Base-by-base conservation (phyloP, 2,113 vertebrate genomes). In the Megaleporinus macrocephalus region DNA sequence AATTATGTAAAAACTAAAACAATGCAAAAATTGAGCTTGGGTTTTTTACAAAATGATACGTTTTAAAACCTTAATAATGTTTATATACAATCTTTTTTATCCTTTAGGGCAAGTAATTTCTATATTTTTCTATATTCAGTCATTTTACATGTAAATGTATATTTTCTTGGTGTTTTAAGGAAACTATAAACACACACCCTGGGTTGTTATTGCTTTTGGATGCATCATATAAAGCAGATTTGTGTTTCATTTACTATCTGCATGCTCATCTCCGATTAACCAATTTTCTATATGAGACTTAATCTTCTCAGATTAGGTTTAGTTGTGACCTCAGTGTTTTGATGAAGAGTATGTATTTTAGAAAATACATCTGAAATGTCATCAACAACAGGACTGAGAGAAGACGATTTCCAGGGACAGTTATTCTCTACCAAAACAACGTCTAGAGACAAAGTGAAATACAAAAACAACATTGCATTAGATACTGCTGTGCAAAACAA, bases 241-340 rank as follows among this genome's bases (percentile, higher is more conserved):
- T 26, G n/a, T n/a, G 10, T 78, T 80, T 75, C 63, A 80, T 70
- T 59, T 36, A 69, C 61, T 75, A 76, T 79, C 75, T 84, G 71
- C 71, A 49, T 24, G 24, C 14, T 74, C 41, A 69, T 79, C 61
- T 44, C 59, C 30, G 59, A 68, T 75, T 73, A 65, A 69, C 20
- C 49, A 27, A 61, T 59, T 75, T 47, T 41, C 29, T 61, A 79
- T 62, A 59, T 76, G 76, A 71, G 11, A 65, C 27, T n/a, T 70
- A 84, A 84, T 59, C 49, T 68, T 79, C 33, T 71, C n/a, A 30
- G 62, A 16, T 0, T 44, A 24, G 75, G 66, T 76, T 41, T 49
- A 61, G 75, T 72, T 63, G 47, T 65, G 73, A 16, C 70, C 26
- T 62, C 44, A 29, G 10, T 33, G 16, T 16, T 69, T 74, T 80